Conservation (phyloP, 2,113 vertebrate genomes). For the Marcusenius ussheri region DNA sequence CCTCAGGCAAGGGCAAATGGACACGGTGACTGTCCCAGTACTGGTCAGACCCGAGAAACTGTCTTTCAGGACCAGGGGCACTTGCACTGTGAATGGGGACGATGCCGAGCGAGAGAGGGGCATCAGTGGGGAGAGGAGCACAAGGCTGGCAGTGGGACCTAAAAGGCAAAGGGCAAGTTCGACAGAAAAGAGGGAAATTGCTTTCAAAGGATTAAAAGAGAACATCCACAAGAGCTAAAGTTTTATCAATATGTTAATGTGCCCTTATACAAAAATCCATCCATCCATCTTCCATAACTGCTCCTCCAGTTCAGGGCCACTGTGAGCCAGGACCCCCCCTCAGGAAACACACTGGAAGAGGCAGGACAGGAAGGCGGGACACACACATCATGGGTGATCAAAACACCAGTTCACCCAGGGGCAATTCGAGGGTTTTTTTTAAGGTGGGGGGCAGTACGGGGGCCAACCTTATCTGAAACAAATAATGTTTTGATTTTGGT, state of each 20-base stretch:
- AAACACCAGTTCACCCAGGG: background rate
- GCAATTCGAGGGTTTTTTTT: background rate
- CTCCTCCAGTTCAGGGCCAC: background rate
- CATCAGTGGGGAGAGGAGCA: conserved; percentile 56
- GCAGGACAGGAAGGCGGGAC: background rate
- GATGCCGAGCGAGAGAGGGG: conserved; percentile 43
- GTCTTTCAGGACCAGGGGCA: conserved; percentile 74
- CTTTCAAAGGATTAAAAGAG: background rate
- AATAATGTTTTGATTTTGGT: background rate
- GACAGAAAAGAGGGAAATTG: background rate
- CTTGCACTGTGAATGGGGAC: conserved; percentile 54
- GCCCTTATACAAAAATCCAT: background rate
- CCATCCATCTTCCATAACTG: background rate
- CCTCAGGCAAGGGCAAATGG: conserved; percentile 71
- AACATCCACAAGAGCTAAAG: background rate
- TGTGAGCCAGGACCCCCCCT: background rate
- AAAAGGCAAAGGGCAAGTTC: conserved; percentile 10
- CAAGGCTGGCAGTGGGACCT: conserved; percentile 64
- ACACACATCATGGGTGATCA: background rate
- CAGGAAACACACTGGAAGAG: background rate
- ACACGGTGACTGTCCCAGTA: conserved; percentile 76
- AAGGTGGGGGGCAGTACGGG: background rate
- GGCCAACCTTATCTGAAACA: background rate
- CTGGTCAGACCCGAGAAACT: conserved; percentile 69
- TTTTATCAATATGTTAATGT: background rate